Percentiles rank a stretch among this genome's conserved stretches.
phyloP scores from a whole-genome alignment of 2,888 invertebrate genomes.

The Deilephila porcellus region DNA sequence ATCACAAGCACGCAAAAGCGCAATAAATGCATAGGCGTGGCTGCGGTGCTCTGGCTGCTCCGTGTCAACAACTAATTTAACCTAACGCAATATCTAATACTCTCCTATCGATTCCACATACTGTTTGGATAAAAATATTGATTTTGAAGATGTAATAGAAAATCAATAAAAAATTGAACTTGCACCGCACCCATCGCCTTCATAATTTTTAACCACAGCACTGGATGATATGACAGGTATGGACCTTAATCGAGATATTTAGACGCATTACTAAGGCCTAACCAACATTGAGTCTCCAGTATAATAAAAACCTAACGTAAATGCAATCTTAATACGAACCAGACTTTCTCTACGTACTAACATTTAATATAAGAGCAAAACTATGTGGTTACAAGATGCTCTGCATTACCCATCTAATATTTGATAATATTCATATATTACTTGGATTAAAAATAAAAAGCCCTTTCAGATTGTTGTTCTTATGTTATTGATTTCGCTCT shows the following conservation, averaged over 20 bases:
- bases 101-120: too few relatives aligned
- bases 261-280: neutral
- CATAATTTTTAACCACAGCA: conserved; percentile 19
- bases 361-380: conserved; percentile 21
- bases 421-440: neutral
- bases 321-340: conserved; percentile 16
- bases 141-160: too few relatives aligned
- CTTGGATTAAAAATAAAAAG: neutral
- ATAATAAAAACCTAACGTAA: conserved; percentile 9
- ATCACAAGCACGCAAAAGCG: conserved; percentile 16
- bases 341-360: conserved; percentile 21
- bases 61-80: too few relatives aligned
- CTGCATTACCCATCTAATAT: neutral
- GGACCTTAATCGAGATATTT: neutral
- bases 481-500: neutral
- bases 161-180: neutral
- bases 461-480: conserved; percentile 9
- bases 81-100: too few relatives aligned
- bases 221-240: conserved; percentile 12
- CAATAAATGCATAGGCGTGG: conserved; percentile 23
- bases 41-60: neutral
- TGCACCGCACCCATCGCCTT: conserved; percentile 10
- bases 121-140: too few relatives aligned
- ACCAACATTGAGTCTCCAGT: neutral
- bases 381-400: neutral